phyloP scores from a whole-genome alignment of 2,113 vertebrate species.

The Pangasianodon hypophthalmus region DNA sequence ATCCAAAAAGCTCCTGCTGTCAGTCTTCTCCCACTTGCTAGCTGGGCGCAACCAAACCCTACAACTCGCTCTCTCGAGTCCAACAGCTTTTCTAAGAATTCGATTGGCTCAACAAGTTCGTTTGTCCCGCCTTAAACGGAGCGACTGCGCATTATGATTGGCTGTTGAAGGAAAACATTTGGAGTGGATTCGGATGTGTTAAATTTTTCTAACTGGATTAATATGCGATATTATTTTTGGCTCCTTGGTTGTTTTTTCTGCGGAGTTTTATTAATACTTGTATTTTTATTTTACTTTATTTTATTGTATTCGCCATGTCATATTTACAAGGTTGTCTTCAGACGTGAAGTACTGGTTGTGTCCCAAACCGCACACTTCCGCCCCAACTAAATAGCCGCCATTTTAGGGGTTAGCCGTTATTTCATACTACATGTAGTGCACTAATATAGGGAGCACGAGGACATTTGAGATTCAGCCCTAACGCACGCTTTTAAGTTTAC shows the following conservation, averaged over 20 bases:
- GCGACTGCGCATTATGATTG: not conserved
- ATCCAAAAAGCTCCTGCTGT: not conserved
- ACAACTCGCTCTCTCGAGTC: slow-evolving; percentile 15
- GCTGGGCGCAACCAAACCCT: slow-evolving; percentile 59
- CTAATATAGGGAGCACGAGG: not conserved
- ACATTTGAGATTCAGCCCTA: not conserved
- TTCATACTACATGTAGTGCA: not conserved
- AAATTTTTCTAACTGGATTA: not conserved
- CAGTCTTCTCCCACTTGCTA: slow-evolving; percentile 46
- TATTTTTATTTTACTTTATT: not conserved
- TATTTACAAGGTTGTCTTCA: not conserved
- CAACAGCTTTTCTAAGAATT: not conserved
- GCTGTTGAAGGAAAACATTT: not conserved
- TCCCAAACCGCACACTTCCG: not conserved
- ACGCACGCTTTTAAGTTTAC: slow-evolving; percentile 11
- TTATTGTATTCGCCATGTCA: not conserved
- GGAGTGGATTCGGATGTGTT: no score
- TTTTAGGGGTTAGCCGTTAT: not conserved
- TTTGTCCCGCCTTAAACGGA: not conserved
- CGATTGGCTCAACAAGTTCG: not conserved
- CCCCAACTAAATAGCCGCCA: not conserved
- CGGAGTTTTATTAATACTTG: not conserved
- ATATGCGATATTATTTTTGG: not conserved
- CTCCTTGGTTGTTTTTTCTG: no score
- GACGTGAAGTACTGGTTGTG: not conserved